A percentile compares a stretch with the other conserved stretches of the same genome.
These are phyloP conservation scores for Drosophila ustulata DNA, from an alignment of 2,888 invertebrate species.

Conservation along the genomic window DNA sequence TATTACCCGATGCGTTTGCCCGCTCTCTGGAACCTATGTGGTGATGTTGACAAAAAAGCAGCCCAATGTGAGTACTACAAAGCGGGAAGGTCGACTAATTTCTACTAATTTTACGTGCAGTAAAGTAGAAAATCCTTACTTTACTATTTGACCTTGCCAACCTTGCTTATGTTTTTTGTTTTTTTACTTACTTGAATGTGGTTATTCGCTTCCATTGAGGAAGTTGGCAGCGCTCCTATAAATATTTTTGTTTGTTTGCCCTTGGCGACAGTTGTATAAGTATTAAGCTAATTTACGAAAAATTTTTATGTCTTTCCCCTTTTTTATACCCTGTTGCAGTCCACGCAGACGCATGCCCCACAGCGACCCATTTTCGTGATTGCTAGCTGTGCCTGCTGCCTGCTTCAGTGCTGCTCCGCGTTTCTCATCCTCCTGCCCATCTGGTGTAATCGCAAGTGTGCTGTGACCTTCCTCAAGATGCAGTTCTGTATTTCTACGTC, in stretches of 20 bases:
- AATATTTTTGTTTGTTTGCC: slow-evolving; percentile 8
- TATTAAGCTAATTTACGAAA: slow-evolving; percentile 21
- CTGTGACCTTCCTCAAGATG: slow-evolving; percentile 88
- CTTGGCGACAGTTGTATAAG: slow-evolving; percentile 1
- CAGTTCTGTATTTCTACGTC: slow-evolving; percentile 90
- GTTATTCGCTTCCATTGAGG: slow-evolving; percentile 3
- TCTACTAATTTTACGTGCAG: slow-evolving; percentile 3
- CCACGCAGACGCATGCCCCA: slow-evolving; percentile 67
- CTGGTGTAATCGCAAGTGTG: slow-evolving; percentile 85
- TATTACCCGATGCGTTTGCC: slow-evolving; percentile 87
- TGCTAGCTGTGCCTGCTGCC: slow-evolving; percentile 85
- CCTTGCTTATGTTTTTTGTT: slow-evolving; percentile 3
- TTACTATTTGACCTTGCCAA: slow-evolving; percentile 9
- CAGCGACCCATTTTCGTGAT: slow-evolving; percentile 84
- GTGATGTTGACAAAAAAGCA: slow-evolving; percentile 87
- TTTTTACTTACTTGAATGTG: neutral
- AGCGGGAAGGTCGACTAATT: slow-evolving; percentile 1
- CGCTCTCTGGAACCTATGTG: slow-evolving; percentile 88
- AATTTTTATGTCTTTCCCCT: slow-evolving; percentile 19
- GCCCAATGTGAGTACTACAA: slow-evolving; percentile 84
- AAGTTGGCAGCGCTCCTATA: slow-evolving; percentile 6
- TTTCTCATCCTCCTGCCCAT: slow-evolving; percentile 84
- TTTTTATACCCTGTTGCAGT: slow-evolving; percentile 58
- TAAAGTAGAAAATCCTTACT: slow-evolving; percentile 42
- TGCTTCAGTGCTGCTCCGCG: slow-evolving; percentile 84